These are phyloP conservation scores for Gadopsis marmoratus DNA, from an alignment of 2,797 vertebrate species.

Conservation along the genomic window DNA sequence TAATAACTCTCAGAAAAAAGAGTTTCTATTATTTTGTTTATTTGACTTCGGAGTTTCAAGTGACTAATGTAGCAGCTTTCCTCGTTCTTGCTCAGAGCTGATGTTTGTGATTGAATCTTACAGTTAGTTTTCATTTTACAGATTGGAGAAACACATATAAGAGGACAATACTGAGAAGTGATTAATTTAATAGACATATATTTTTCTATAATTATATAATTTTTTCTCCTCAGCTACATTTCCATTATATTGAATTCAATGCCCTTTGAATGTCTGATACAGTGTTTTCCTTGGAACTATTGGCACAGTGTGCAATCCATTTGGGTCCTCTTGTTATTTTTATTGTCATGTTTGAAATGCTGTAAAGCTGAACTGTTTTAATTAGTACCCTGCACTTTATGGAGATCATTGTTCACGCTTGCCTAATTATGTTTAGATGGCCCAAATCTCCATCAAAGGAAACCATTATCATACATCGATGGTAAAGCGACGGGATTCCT, in stretches of 20 bases:
- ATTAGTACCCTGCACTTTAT: constrained; percentile 86
- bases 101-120: constrained; percentile 43
- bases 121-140: constrained; percentile 51
- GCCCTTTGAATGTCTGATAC: constrained; percentile 67
- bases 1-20: constrained; percentile 24
- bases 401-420: constrained; percentile 85
- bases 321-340: constrained; percentile 82
- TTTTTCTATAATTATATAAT: constrained; percentile 55
- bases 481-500: constrained; percentile 80
- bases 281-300: constrained; percentile 58
- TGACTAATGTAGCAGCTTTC: constrained; percentile 41
- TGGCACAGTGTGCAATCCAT: constrained; percentile 77
- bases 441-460: constrained; percentile 86
- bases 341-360: constrained; percentile 84
- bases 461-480: constrained; percentile 82
- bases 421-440: constrained; percentile 85
- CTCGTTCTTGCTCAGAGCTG: constrained; percentile 29
- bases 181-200: constrained; percentile 61
- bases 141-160: constrained; percentile 29
- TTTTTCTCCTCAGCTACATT: constrained; percentile 56
- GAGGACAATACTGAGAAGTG: constrained; percentile 42
- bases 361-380: constrained; percentile 85
- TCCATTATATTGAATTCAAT: constrained; percentile 59
- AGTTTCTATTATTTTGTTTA: constrained; percentile 10
- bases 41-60: constrained; percentile 25